phyloP scores from a whole-genome alignment of 2,113 vertebrate species.

The Noturus placidus region DNA sequence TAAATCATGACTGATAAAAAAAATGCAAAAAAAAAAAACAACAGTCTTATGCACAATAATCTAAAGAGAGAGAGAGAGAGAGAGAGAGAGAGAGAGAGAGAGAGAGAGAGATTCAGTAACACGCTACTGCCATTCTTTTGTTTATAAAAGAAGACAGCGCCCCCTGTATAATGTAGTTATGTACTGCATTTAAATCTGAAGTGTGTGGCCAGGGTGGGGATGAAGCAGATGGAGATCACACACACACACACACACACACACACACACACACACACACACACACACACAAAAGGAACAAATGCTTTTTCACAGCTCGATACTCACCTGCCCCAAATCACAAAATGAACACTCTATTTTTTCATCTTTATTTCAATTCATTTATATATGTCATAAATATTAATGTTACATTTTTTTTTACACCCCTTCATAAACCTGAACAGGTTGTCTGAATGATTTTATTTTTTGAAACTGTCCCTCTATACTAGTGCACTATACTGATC shows the following conservation, averaged over 20 bases:
- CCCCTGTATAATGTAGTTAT: conserved; percentile 5
- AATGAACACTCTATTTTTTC: background rate
- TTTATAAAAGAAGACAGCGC: conserved; percentile 7
- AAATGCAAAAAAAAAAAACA: background rate
- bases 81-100: background rate
- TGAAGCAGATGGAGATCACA: background rate
- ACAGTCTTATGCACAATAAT: background rate
- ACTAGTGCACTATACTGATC: background rate
- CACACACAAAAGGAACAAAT: background rate
- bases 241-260: background rate
- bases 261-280: conserved; percentile 7
- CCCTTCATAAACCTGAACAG: background rate
- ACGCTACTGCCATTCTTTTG: background rate
- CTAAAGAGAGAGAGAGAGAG: background rate
- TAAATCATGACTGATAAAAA: background rate
- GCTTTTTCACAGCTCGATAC: background rate
- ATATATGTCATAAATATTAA: background rate
- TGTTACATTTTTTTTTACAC: background rate
- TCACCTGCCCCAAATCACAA: background rate
- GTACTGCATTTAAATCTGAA: conserved; percentile 2
- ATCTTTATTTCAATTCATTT: background rate
- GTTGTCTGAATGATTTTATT: background rate
- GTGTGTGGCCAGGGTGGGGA: background rate
- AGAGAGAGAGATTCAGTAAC: background rate
- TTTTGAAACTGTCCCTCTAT: background rate